These are phyloP conservation scores for Anarhynchus alexandrinus DNA, from an alignment of 2,113 vertebrate species.

Conservation along the genomic window DNA sequence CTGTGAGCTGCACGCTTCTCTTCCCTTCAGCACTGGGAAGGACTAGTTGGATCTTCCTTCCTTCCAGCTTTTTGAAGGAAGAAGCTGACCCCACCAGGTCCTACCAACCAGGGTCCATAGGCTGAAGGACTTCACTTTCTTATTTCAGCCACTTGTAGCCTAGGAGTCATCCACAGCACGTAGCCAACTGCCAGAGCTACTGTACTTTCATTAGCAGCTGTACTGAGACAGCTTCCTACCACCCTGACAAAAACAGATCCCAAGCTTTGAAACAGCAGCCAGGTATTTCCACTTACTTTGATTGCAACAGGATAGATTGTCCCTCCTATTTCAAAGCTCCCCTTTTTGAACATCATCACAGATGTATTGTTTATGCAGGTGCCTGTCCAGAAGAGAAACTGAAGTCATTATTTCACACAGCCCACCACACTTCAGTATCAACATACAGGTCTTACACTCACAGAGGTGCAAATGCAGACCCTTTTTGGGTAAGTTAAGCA, in stretches of 20 bases:
- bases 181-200: not conserved
- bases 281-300: constrained; percentile 80
- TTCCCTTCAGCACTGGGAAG: not conserved
- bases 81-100: not conserved
- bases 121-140: not conserved
- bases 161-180: not conserved
- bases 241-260: not conserved
- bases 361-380: constrained; percentile 98
- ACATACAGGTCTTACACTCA: not conserved
- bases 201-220: not conserved
- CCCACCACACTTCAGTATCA: not conserved
- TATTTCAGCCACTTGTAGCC: not conserved
- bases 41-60: not conserved
- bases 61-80: not conserved
- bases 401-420: not conserved
- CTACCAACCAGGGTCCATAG: not conserved
- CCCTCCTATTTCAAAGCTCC: constrained; percentile 96
- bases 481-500: not conserved
- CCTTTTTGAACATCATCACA: constrained; percentile 99
- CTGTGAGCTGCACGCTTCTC: not conserved
- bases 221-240: not conserved
- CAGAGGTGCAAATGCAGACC: not conserved
- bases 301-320: constrained; percentile 93
- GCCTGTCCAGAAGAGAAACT: constrained; percentile 69
- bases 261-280: not conserved